Percentiles rank a stretch among this genome's conserved stretches.
Evolutionary conservation across 2,113 vertebrate genomes (phyloP).

Genomic region (Myodes glareolus): DNA sequence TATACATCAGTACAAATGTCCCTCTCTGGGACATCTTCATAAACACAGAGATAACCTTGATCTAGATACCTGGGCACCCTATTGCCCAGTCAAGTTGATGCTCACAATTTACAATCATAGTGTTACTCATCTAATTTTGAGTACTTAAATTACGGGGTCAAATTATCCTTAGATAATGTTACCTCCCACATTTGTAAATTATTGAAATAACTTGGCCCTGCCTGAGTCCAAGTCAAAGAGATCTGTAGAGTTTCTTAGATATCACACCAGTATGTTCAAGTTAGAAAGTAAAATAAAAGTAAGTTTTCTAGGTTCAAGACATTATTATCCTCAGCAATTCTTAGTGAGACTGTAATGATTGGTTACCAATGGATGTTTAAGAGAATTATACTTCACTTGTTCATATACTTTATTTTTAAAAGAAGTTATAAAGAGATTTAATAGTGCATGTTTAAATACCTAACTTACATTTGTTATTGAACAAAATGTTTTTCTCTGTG

Average conservation of each 20-base stretch:
- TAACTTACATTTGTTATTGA: neutral
- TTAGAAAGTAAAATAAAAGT: slow-evolving; percentile 8
- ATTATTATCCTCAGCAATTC: neutral
- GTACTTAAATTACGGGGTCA: neutral
- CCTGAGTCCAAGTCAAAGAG: neutral
- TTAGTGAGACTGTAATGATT: neutral
- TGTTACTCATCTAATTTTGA: neutral
- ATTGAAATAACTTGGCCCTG: neutral
- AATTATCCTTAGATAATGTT: neutral
- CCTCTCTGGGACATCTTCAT: neutral
- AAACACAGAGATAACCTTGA: neutral
- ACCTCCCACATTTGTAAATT: neutral
- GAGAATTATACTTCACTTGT: neutral
- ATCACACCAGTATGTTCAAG: neutral
- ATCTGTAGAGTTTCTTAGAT: neutral
- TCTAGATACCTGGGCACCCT: neutral
- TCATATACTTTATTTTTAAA: slow-evolving; percentile 28
- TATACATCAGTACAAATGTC: neutral
- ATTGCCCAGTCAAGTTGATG: neutral
- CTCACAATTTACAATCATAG: neutral
- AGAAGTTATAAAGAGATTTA: neutral
- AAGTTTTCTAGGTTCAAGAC: neutral
- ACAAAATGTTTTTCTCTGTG: neutral
- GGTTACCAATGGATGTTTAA: neutral
- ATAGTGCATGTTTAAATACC: neutral